These are phyloP conservation scores for Mionectes olivaceus DNA, from an alignment of 2,797 vertebrate species.

Conservation along the genomic window DNA sequence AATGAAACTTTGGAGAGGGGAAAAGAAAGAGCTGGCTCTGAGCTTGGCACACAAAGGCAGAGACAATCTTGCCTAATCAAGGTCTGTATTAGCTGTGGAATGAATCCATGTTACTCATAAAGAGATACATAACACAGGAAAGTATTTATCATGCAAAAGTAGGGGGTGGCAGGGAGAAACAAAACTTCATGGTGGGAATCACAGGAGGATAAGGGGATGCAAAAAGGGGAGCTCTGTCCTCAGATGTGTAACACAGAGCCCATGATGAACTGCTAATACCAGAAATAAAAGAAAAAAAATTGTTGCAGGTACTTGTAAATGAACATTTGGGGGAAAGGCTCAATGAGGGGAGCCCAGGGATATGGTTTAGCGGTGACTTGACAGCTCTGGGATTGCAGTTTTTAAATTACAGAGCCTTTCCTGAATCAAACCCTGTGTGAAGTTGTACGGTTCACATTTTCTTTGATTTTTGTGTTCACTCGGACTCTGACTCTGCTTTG, in stretches of 20 bases:
- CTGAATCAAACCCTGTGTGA: neutral
- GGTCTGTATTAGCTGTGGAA: slow-evolving; percentile 16
- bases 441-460: neutral
- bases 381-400: neutral
- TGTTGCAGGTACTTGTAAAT: neutral
- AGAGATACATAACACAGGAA: neutral
- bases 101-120: neutral
- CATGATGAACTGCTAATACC: rapidly evolving
- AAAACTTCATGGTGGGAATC: neutral
- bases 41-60: neutral
- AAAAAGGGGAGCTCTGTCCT: neutral
- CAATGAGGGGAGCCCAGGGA: neutral
- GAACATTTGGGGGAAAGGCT: neutral
- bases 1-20: slow-evolving; percentile 11
- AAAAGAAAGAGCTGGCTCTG: neutral
- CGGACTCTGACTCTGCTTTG: neutral
- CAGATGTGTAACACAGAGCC: neutral
- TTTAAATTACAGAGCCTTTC: neutral
- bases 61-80: slow-evolving; percentile 24
- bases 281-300: too few species aligned
- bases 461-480: neutral
- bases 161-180: neutral
- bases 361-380: neutral
- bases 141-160: neutral
- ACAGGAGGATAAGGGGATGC: neutral